Percentiles rank a stretch among this genome's conserved stretches.
Conservation (phyloP, 2,888 invertebrate species). For the Heliconius hortense region DNA sequence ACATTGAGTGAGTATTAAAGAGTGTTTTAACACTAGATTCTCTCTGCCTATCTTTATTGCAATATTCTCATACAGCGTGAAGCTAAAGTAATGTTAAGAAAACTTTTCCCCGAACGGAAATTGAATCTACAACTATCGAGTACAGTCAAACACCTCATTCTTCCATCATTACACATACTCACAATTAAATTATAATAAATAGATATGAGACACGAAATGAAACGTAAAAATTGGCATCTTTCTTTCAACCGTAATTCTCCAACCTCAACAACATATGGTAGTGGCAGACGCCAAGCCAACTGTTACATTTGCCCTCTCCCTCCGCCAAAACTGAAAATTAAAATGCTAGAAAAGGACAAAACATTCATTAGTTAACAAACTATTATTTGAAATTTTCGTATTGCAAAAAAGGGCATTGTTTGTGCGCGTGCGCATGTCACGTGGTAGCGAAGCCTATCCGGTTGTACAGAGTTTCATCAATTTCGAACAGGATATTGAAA, state of each 20-base stretch:
- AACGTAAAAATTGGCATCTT: conserved; percentile 62
- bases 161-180: not conserved
- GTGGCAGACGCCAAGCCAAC: conserved; percentile 80
- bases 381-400: conserved; percentile 71
- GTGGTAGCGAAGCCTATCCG: conserved; percentile 41
- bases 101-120: not conserved
- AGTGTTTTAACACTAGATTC: too few relatives aligned
- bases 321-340: conserved; percentile 45
- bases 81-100: not conserved
- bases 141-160: not conserved
- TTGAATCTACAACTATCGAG: not conserved
- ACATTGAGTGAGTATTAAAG: too few relatives aligned
- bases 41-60: too few relatives aligned
- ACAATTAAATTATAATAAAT: conserved; percentile 29
- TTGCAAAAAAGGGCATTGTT: conserved; percentile 77
- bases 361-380: conserved; percentile 74
- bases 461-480: conserved; percentile 66
- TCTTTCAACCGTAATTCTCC: conserved; percentile 69
- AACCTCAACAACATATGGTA: conserved; percentile 80
- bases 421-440: conserved; percentile 58
- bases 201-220: conserved; percentile 34
- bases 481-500: conserved; percentile 76
- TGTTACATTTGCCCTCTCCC: conserved; percentile 64
- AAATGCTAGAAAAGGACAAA: conserved; percentile 55
- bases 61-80: too few relatives aligned